Percentiles rank a stretch among this genome's conserved stretches.
phyloP scores from a whole-genome alignment of 2,113 vertebrate genomes.

The Pimephales promelas region DNA sequence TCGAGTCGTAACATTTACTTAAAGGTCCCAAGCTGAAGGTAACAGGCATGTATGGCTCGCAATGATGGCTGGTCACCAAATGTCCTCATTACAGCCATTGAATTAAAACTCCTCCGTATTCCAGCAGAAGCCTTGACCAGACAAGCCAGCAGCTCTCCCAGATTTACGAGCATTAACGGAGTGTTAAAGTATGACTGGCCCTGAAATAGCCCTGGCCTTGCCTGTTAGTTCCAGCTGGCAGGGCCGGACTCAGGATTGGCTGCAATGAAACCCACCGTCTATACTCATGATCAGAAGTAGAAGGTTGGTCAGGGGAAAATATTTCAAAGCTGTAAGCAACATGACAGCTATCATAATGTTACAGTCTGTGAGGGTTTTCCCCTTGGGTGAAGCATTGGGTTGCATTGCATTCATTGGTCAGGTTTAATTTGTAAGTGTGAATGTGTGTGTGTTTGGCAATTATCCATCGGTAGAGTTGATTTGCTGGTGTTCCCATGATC shows the following conservation, averaged over 20 bases:
- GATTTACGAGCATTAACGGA: constrained; percentile 61
- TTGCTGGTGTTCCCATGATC: constrained; percentile 52
- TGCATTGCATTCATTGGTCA: not conserved
- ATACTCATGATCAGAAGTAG: constrained; percentile 59
- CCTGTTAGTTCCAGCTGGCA: constrained; percentile 53
- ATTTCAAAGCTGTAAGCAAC: constrained; percentile 60
- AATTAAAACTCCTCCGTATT: constrained; percentile 23
- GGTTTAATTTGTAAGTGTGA: not conserved
- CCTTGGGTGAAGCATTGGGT: not conserved
- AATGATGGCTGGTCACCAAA: not conserved
- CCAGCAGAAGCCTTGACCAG: constrained; percentile 35
- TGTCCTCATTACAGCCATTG: constrained; percentile 41
- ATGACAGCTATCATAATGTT: constrained; percentile 52
- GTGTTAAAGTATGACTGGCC: constrained; percentile 58
- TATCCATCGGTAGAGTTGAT: not conserved
- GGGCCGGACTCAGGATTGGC: constrained; percentile 46
- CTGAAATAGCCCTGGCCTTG: constrained; percentile 50
- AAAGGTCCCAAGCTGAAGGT: not conserved
- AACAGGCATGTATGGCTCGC: not conserved
- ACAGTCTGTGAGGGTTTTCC: constrained; percentile 21
- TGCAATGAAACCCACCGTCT: constrained; percentile 62
- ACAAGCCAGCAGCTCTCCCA: constrained; percentile 35
- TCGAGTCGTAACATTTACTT: constrained; percentile 6
- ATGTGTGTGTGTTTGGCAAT: not conserved
- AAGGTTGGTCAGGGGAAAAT: constrained; percentile 57